Evolutionary conservation across 1,140 invertebrate genomes (phyloP), one percentile per base, ranked within the genome.

Genomic region (Aplysia californica): DNA sequence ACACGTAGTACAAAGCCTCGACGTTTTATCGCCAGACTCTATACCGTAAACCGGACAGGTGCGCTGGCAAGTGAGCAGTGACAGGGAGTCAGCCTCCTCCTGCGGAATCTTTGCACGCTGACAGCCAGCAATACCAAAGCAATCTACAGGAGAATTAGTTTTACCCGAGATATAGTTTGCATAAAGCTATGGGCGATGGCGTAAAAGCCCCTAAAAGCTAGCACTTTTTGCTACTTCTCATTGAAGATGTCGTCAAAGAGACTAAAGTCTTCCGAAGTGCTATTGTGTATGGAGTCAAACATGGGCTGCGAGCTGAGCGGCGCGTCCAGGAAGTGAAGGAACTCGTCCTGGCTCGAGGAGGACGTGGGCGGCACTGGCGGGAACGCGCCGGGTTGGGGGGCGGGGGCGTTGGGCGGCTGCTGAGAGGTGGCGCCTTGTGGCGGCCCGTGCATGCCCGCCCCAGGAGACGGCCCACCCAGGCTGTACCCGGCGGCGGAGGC

Each of bases 301-400:
- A 79, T 85, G 39, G 82, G 79, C 76, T 77, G 81, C 21, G 81
- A 81, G 31, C 50, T 64, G 66, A 80, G 77, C 75, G 83, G 79
- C 80, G 79, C 81, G 71, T 86, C 84, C 61, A 87, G 78, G 39
- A 86, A 82, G 70, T 85, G 84, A 72, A 87, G 77, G 72, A 87
- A 83, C 50, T 86, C 86, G n/a, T 86, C 85, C 70, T 83, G 83
- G 0, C 77, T 80, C 15, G 79, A 67, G n/a, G 71, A 56, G 21
- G 71, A 38, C 18, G 69, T n/a, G 21, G 69, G 71, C 3, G 58
- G 64, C n/a, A n/a, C n/a, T 70, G 41, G 56, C 67, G 76, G 59
- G 68, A 67, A 69, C n/a, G 41, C 29, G 55, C 58, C n/a, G 36
- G 59, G 23, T 44, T 71, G 18, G 39, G 39, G 36, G 23, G 55